A percentile compares a stretch with the other conserved stretches of the same genome.
phyloP scores from a whole-genome alignment of 2,888 invertebrate genomes.

The Strigamia crassipes region DNA sequence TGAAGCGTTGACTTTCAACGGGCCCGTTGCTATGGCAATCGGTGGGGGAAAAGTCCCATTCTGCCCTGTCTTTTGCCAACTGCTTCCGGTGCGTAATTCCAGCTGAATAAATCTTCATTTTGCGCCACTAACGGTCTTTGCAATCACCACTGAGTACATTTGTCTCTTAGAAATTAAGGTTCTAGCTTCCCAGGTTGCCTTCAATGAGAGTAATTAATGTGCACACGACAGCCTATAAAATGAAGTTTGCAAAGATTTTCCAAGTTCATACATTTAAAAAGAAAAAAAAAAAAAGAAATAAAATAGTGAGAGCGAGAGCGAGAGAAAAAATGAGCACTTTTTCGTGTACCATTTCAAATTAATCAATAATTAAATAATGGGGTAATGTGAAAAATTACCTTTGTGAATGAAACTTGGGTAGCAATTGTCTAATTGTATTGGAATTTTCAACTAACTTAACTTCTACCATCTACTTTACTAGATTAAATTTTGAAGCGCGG shows the following conservation, averaged over 20 bases:
- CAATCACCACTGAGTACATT: slow-evolving; percentile 40
- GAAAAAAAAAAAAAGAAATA: neutral
- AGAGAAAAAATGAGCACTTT: neutral
- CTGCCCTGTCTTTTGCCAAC: slow-evolving; percentile 28
- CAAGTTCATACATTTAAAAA: neutral
- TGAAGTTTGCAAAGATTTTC: neutral
- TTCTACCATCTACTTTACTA: neutral
- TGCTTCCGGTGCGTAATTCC: slow-evolving; percentile 42
- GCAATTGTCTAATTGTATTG: neutral
- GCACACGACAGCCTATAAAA: slow-evolving; percentile 30
- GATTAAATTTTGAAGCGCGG: neutral
- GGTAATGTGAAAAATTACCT: neutral
- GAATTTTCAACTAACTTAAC: neutral
- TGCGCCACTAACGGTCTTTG: slow-evolving; percentile 39
- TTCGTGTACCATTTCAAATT: neutral
- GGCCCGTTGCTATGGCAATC: slow-evolving; percentile 33
- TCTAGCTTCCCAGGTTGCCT: slow-evolving; percentile 22
- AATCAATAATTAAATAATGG: slow-evolving; percentile 1
- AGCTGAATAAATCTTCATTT: slow-evolving; percentile 42
- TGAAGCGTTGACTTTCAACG: slow-evolving; percentile 40
- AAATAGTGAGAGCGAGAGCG: too few species aligned
- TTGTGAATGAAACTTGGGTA: neutral
- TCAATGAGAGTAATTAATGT: slow-evolving; percentile 40
- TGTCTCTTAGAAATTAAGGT: slow-evolving; percentile 24
- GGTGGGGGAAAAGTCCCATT: slow-evolving; percentile 28